Conservation (phyloP, 2,797 vertebrate genomes). For the Lemur catta region DNA sequence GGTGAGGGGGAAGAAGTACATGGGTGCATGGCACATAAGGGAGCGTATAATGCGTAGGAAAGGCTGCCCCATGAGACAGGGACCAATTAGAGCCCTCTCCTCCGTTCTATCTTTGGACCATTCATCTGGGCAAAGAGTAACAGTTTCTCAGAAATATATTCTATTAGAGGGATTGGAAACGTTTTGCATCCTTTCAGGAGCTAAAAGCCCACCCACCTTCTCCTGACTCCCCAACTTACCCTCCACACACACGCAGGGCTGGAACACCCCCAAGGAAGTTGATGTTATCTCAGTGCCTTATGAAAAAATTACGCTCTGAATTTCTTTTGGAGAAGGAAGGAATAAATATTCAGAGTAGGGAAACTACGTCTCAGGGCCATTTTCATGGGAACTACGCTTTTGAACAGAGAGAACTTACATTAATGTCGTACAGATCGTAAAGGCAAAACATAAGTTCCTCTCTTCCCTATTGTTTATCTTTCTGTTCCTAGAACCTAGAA, state of each 20-base stretch:
- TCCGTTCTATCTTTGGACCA: neutral
- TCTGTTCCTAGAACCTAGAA: neutral
- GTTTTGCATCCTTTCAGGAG: slow-evolving; percentile 1
- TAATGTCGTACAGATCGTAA: neutral
- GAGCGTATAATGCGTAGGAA: no score
- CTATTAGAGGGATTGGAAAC: neutral
- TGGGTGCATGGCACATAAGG: fast-evolving
- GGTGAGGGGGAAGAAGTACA: neutral
- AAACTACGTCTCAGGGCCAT: neutral
- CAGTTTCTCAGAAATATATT: neutral
- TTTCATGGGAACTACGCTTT: neutral
- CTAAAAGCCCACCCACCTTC: neutral
- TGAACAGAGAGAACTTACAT: neutral
- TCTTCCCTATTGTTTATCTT: neutral
- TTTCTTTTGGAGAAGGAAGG: neutral
- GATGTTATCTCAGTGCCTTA: neutral
- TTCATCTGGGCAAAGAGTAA: neutral
- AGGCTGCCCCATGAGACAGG: neutral
- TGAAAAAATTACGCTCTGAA: neutral
- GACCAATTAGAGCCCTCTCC: no score
- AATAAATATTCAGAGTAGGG: neutral
- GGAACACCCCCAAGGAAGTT: neutral
- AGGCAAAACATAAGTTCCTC: neutral
- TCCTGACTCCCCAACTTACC: no score
- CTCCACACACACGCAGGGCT: neutral